phyloP scores from a whole-genome alignment of 2,888 invertebrate genomes.

The Chrysolina americana region DNA sequence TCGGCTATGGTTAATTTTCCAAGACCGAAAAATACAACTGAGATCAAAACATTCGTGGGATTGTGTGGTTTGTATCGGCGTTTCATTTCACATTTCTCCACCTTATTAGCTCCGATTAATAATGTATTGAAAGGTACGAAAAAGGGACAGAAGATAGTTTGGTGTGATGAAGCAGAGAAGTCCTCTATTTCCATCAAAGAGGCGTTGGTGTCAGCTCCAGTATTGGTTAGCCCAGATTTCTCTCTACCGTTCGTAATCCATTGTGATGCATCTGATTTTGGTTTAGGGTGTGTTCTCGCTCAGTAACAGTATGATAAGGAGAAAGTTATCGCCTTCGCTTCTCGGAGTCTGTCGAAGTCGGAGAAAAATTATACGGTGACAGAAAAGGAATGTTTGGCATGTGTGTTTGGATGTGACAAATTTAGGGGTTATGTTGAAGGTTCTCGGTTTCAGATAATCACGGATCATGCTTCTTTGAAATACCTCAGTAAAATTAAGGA shows the following conservation, averaged over 20 bases:
- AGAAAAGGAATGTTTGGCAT: not conserved
- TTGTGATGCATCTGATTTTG: conserved; percentile 4
- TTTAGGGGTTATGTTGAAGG: not conserved
- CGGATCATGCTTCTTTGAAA: not conserved
- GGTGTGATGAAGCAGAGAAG: too few relatives aligned
- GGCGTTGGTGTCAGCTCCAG: too few relatives aligned
- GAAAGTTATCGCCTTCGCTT: conserved; percentile 3
- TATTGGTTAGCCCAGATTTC: conserved; percentile 6
- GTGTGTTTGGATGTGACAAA: conserved; percentile 7
- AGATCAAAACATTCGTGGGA: not conserved
- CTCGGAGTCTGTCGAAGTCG: not conserved
- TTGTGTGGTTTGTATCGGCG: not conserved
- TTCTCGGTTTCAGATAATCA: not conserved
- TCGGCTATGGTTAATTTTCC: not conserved
- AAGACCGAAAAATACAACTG: not conserved
- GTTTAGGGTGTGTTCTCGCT: not conserved
- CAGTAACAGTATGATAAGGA: not conserved
- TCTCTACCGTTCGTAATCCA: not conserved
- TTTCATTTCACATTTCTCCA: conserved; percentile 1
- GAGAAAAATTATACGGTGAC: conserved; percentile 1
- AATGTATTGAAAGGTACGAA: too few relatives aligned
- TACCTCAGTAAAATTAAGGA: not conserved
- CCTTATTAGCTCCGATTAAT: conserved; percentile 13
- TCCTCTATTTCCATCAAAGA: too few relatives aligned
- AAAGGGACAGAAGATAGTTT: too few relatives aligned